phyloP scores from a whole-genome alignment of 2,797 vertebrate genomes.

The Acrossocheilus fasciatus region DNA sequence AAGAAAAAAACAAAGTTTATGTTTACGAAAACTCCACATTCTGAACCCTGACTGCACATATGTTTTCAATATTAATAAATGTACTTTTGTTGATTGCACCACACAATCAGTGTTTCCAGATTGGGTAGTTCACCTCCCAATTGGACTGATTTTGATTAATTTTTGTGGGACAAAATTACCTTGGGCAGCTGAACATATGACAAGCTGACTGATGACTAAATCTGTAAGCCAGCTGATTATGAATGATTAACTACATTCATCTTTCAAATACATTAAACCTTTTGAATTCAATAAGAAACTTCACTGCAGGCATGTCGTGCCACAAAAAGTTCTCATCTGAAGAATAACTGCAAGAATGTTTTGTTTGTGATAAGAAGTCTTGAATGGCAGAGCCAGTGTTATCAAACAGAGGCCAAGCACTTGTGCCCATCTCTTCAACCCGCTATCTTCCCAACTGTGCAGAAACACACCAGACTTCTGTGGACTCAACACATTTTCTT shows the following conservation, averaged over 20 bases:
- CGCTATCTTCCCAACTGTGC: constrained; percentile 7
- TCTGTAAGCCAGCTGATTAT: not conserved
- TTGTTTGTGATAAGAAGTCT: constrained; percentile 31
- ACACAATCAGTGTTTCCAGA: not conserved
- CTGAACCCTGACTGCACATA: not conserved
- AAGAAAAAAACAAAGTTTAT: not conserved
- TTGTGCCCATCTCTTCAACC: not conserved
- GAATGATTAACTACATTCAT: not conserved
- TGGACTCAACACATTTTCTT: not conserved
- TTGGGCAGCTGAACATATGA: not conserved
- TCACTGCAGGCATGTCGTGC: not conserved
- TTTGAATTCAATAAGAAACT: not conserved
- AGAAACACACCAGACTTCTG: constrained; percentile 28
- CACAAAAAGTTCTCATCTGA: not conserved
- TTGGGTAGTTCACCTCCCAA: not conserved
- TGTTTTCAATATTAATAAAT: constrained; percentile 11
- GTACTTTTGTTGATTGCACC: not conserved
- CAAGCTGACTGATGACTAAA: not conserved
- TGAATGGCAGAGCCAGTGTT: constrained; percentile 26
- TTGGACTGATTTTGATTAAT: not conserved
- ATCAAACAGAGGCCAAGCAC: constrained; percentile 26
- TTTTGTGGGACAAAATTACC: not conserved
- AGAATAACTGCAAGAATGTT: constrained; percentile 30
- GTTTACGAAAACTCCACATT: not conserved
- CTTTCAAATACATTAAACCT: not conserved